Evolutionary conservation across 64 coral and sea anemone genomes (phyloP).

Genomic region (Pocillopora verrucosa): DNA sequence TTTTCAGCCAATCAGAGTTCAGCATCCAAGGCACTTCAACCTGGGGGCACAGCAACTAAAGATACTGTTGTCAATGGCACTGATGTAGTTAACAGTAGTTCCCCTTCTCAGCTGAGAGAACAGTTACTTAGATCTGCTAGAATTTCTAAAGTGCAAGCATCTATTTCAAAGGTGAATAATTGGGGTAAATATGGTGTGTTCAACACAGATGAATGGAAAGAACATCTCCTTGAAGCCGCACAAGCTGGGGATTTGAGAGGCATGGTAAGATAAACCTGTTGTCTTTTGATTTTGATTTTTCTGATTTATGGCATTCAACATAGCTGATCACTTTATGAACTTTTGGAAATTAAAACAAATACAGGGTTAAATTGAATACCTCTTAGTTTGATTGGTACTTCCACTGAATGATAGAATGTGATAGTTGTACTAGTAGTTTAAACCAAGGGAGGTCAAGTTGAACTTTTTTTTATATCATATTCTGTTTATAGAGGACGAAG

Average conservation of each 20-base stretch:
- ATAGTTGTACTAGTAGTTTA: no score
- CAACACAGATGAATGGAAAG: conserved; percentile 35
- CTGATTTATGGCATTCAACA: no score
- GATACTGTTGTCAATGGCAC: conserved; percentile 2
- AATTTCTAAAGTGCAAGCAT: conserved; percentile 53
- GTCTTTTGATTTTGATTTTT: no score
- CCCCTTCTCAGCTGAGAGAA: background rate
- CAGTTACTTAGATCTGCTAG: conserved; percentile 13
- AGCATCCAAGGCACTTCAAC: background rate
- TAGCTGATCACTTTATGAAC: no score
- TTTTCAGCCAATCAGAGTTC: background rate
- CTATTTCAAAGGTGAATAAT: conserved; percentile 71
- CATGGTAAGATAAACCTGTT: conserved; percentile 38
- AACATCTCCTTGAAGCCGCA: conserved; percentile 50
- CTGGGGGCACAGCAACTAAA: background rate
- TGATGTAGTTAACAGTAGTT: background rate
- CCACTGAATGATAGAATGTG: background rate
- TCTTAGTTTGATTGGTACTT: background rate
- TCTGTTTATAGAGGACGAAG: no score
- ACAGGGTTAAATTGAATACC: no score
- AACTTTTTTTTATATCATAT: no score
- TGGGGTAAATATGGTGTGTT: conserved; percentile 54
- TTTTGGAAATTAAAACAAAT: no score
- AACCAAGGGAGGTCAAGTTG: no score
- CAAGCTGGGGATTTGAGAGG: conserved; percentile 64